These are phyloP conservation scores for Adelosebastes latens DNA, from an alignment of 2,797 vertebrate genomes.

Conservation along the genomic window DNA sequence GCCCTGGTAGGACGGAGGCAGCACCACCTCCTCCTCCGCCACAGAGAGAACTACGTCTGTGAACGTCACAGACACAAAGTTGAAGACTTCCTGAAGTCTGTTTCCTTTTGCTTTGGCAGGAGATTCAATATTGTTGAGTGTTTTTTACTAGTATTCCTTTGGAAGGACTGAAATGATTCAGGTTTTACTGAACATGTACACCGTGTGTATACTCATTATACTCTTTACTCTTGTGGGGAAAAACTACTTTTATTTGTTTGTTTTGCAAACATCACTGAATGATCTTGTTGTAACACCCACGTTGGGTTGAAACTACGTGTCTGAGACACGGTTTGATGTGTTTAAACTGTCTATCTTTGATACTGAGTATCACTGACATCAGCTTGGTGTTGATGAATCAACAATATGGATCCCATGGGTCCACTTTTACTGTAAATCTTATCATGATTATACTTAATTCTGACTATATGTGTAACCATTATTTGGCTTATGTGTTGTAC, in stretches of 20 bases:
- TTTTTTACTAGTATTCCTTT: conserved; percentile 52
- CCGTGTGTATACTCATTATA: conserved; percentile 35
- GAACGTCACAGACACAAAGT: conserved; percentile 72
- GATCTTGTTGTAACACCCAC: conserved; percentile 39
- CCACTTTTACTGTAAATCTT: conserved; percentile 62
- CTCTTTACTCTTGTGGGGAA: conserved; percentile 18
- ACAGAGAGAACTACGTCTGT: conserved; percentile 62
- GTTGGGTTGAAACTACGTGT: conserved; percentile 60
- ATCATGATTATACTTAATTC: conserved; percentile 51
- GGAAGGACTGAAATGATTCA: conserved; percentile 56
- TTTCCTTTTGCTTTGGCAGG: conserved; percentile 45
- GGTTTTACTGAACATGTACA: conserved; percentile 59
- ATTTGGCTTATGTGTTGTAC: conserved; percentile 47
- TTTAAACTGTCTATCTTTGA: conserved; percentile 42
- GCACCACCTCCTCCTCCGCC: neutral
- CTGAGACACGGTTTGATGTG: conserved; percentile 47
- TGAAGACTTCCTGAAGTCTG: conserved; percentile 61
- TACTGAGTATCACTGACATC: conserved; percentile 66
- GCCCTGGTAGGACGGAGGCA: conserved; percentile 80
- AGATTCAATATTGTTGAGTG: conserved; percentile 26
- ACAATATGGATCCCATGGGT: conserved; percentile 72
- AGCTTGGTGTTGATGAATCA: conserved; percentile 50
- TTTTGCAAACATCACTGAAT: conserved; percentile 41
- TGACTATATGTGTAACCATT: conserved; percentile 63
- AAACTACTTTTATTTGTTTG: conserved; percentile 33